Conservation (phyloP, 1,140 invertebrate species). For the Choristoneura fumiferana region DNA sequence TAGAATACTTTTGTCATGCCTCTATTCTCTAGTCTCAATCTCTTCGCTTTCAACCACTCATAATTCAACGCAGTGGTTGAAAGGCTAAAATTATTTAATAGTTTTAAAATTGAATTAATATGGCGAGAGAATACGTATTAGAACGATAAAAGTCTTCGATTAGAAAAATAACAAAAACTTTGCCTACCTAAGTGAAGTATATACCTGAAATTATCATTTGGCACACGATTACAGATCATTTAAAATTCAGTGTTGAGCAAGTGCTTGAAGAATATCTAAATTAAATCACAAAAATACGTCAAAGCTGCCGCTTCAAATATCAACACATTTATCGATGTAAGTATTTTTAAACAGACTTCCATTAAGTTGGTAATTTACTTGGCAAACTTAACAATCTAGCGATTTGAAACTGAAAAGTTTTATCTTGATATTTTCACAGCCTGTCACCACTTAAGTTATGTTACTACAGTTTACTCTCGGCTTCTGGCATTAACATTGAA, state of each 20-base stretch:
- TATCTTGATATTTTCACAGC: no score
- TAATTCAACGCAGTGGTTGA: background rate
- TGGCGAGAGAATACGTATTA: background rate
- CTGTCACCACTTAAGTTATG: no score
- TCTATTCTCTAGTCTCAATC: no score
- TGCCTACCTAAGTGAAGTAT: background rate
- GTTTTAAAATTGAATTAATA: background rate
- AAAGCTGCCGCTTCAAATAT: background rate
- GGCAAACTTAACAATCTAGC: no score
- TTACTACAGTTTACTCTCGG: no score
- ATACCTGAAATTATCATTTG: conserved; percentile 5
- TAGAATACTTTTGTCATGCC: no score
- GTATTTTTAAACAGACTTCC: background rate
- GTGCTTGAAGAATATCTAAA: background rate
- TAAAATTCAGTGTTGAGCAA: conserved; percentile 3
- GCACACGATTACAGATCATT: conserved; percentile 14
- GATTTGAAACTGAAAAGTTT: no score
- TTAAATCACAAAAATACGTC: background rate
- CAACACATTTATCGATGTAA: background rate
- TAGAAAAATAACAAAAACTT: background rate
- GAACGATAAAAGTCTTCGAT: conserved; percentile 2
- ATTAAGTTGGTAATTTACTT: background rate
- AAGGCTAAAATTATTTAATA: background rate
- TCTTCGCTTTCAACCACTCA: no score
- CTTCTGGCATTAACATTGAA: no score